These are phyloP conservation scores for Sycophila texana DNA, from an alignment of 2,888 invertebrate species.

Conservation along the genomic window DNA sequence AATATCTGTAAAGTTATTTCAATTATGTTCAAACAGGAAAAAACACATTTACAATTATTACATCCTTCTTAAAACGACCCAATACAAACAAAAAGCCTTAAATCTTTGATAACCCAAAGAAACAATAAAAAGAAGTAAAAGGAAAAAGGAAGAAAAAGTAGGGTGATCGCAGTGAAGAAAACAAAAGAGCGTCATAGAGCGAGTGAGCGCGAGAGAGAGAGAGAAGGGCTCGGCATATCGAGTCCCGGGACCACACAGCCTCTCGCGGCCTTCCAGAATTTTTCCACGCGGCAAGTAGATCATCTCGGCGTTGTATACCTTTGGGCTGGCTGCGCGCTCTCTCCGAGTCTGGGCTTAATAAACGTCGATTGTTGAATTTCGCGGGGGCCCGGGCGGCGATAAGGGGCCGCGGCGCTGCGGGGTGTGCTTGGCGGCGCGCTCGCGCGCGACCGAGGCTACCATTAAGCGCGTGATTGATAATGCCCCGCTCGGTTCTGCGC, in stretches of 20 bases:
- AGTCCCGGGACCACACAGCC: constrained; percentile 17
- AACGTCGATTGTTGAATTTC: constrained; percentile 54
- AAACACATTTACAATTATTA: no score
- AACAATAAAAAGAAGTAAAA: not conserved
- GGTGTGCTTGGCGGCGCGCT: constrained; percentile 23
- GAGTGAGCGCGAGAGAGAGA: not conserved
- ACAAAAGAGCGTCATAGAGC: not conserved
- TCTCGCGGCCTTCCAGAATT: constrained; percentile 21
- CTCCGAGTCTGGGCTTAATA: constrained; percentile 24
- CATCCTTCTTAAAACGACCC: no score
- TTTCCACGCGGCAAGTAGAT: constrained; percentile 30
- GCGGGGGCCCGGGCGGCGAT: constrained; percentile 24
- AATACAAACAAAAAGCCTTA: no score
- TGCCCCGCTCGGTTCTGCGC: constrained; percentile 69
- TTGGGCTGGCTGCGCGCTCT: not conserved
- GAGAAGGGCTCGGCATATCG: not conserved
- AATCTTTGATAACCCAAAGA: not conserved
- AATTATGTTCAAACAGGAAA: no score
- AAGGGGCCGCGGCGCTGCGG: constrained; percentile 51
- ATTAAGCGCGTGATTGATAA: constrained; percentile 71
- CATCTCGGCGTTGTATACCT: constrained; percentile 8
- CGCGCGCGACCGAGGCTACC: constrained; percentile 66
- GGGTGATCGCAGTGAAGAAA: not conserved
- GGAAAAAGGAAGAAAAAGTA: not conserved
- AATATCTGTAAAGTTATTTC: no score